Conservation (phyloP, 2,797 vertebrate species). For the Staurois parvus region DNA sequence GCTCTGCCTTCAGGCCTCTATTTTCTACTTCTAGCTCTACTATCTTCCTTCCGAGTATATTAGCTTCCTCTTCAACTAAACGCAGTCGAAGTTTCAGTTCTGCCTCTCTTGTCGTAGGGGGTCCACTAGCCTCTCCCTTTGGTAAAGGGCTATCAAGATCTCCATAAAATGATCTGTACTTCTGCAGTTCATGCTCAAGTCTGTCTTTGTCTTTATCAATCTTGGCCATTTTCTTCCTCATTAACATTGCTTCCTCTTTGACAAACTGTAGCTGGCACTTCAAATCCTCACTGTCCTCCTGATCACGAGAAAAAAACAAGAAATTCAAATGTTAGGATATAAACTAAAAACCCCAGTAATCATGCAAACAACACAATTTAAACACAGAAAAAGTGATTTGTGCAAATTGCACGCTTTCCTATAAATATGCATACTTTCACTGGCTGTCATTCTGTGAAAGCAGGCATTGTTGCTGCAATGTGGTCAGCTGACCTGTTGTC, state of each 20-base stretch:
- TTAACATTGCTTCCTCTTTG: slow-evolving; percentile 94
- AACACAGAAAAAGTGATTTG: too few species aligned
- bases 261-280: slow-evolving; percentile 97
- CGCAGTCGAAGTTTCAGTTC: slow-evolving; percentile 94
- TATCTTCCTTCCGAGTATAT: slow-evolving; percentile 96
- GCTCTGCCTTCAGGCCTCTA: slow-evolving; percentile 93
- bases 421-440: too few species aligned
- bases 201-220: slow-evolving; percentile 98
- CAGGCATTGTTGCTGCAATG: too few species aligned
- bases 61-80: slow-evolving; percentile 97
- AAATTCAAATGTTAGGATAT: neutral
- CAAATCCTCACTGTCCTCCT: slow-evolving; percentile 97
- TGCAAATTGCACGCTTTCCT: too few species aligned
- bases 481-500: too few species aligned
- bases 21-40: slow-evolving; percentile 98
- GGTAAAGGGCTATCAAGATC: slow-evolving; percentile 97
- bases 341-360: neutral
- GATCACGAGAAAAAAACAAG: slow-evolving; percentile 41
- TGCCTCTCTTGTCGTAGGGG: slow-evolving; percentile 94
- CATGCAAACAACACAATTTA: too few species aligned
- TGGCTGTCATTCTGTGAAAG: too few species aligned
- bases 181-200: slow-evolving; percentile 94
- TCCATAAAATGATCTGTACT: slow-evolving; percentile 96
- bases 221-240: slow-evolving; percentile 99
- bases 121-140: slow-evolving; percentile 96